phyloP scores from a whole-genome alignment of 2,113 vertebrate species.

The Anarhynchus alexandrinus region DNA sequence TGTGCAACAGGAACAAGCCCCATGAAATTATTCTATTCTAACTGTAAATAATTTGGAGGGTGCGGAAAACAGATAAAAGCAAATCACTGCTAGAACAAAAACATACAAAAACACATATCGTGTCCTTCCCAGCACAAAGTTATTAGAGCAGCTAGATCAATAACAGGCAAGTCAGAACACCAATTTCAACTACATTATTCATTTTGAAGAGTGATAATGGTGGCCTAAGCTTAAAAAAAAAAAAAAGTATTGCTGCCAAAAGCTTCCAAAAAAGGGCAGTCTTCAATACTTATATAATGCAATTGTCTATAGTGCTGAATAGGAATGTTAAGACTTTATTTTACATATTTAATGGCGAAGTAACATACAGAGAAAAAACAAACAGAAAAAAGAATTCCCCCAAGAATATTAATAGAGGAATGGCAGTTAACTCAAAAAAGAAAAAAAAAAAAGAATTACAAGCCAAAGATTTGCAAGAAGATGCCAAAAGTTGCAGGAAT shows the following conservation, averaged over 20 bases:
- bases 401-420: not conserved
- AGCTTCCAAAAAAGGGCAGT: not conserved
- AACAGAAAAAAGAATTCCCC: accelerated
- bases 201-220: not conserved
- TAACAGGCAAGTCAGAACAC: not conserved
- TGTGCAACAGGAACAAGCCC: not conserved
- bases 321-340: not conserved
- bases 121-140: not conserved
- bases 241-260: not conserved
- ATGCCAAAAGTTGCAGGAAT: not conserved
- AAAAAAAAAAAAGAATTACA: not conserved
- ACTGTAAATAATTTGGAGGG: not conserved
- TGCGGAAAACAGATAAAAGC: not conserved
- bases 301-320: not conserved
- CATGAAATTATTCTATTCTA: not conserved
- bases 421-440: not conserved
- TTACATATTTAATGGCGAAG: not conserved
- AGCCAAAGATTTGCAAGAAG: not conserved
- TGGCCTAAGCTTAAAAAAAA: not conserved
- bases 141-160: not conserved
- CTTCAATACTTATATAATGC: not conserved
- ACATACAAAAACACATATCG: not conserved
- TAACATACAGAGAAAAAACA: not conserved
- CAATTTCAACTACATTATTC: not conserved
- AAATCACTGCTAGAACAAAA: not conserved